A percentile compares a stretch with the other conserved stretches of the same genome.
Conservation (phyloP, 2,888 invertebrate species). For the Mesodorylaimus sp. region DNA sequence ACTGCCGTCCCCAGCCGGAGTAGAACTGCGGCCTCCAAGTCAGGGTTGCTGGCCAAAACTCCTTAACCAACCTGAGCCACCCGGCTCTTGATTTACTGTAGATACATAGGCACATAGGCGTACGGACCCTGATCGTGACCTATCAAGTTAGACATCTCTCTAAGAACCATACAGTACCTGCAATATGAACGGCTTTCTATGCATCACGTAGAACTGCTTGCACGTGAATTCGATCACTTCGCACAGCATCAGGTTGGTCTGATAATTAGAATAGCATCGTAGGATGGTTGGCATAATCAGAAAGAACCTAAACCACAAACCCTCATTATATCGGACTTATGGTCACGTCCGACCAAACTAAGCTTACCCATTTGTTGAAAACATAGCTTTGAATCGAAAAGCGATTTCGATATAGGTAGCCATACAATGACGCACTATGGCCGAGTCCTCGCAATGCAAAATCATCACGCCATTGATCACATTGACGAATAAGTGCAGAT, state of each 20-base stretch:
- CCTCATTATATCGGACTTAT: background rate
- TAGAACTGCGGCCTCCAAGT: too few species aligned
- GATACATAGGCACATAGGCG: background rate
- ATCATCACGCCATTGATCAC: constrained; percentile 90
- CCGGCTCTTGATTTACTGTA: too few species aligned
- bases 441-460: constrained; percentile 85
- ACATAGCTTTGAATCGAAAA: constrained; percentile 93
- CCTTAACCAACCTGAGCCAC: too few species aligned
- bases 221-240: constrained; percentile 93
- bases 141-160: too few species aligned
- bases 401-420: constrained; percentile 94
- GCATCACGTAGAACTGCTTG: constrained; percentile 91
- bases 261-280: constrained; percentile 89
- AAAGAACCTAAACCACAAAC: constrained; percentile 48
- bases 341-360: background rate
- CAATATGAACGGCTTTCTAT: constrained; percentile 88
- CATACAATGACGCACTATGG: constrained; percentile 80
- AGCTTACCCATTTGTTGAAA: constrained; percentile 73
- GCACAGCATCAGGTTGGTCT: constrained; percentile 81
- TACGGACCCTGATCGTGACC: too few species aligned
- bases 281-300: constrained; percentile 91
- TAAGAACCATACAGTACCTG: constrained; percentile 46
- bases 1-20: too few species aligned
- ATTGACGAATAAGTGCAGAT: constrained; percentile 89
- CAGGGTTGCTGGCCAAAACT: too few species aligned